A percentile compares a stretch with the other conserved stretches of the same genome.
These are phyloP conservation scores for Etheostoma cragini DNA, from an alignment of 2,113 vertebrate species.

Conservation along the genomic window DNA sequence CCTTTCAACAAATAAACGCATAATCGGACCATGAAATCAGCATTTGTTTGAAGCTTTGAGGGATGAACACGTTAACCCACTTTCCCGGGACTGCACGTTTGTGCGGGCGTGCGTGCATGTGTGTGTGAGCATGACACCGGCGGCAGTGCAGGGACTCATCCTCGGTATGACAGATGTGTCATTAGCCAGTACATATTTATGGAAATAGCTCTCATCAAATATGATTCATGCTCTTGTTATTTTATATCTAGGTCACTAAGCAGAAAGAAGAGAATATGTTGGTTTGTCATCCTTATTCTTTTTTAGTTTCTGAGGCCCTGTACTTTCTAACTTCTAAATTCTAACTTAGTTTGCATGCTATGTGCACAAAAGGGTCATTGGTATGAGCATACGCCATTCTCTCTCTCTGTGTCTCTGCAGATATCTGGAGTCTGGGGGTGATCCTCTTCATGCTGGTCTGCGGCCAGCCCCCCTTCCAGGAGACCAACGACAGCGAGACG, in stretches of 20 bases:
- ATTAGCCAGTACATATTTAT: slow-evolving; percentile 54
- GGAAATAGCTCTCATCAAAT: slow-evolving; percentile 57
- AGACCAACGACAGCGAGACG: slow-evolving; percentile 98
- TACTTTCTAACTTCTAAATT: not conserved
- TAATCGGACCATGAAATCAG: slow-evolving; percentile 63
- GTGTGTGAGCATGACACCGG: slow-evolving; percentile 24
- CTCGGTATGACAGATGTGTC: slow-evolving; percentile 61
- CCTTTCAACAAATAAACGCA: slow-evolving; percentile 22
- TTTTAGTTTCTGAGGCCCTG: not conserved
- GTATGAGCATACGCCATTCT: not conserved
- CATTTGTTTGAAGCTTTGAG: slow-evolving; percentile 58
- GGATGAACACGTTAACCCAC: slow-evolving; percentile 73
- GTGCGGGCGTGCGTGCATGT: slow-evolving; percentile 23
- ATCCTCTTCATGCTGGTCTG: slow-evolving; percentile 99
- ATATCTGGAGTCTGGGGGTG: slow-evolving; percentile 99
- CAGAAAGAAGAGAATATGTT: slow-evolving; percentile 33
- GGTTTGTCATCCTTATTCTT: not conserved
- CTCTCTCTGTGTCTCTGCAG: slow-evolving; percentile 74
- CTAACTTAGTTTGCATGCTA: not conserved
- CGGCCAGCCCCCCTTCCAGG: slow-evolving; percentile 97
- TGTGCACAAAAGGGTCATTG: not conserved
- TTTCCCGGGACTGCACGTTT: slow-evolving; percentile 36
- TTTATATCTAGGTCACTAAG: slow-evolving; percentile 63
- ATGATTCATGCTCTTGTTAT: slow-evolving; percentile 50
- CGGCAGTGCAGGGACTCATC: slow-evolving; percentile 38